These are phyloP conservation scores for Vulpes ferrilata DNA, from an alignment of 2,113 vertebrate species.

Conservation along the genomic window DNA sequence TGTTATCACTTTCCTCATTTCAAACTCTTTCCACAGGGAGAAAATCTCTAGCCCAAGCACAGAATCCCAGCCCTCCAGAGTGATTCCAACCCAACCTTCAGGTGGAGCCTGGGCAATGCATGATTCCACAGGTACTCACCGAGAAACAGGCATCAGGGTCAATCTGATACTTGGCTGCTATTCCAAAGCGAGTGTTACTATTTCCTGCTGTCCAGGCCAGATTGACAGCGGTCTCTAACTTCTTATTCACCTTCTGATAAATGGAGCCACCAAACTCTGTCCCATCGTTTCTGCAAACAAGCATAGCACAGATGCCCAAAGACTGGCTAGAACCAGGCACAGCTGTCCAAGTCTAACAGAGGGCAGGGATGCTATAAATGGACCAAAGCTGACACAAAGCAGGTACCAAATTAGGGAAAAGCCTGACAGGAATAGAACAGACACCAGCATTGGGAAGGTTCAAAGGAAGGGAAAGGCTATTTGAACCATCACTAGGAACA, in stretches of 20 bases:
- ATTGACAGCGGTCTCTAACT: constrained; percentile 97
- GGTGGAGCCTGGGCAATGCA: neutral
- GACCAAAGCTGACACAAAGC: neutral
- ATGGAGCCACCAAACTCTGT: constrained; percentile 99
- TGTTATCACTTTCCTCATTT: neutral
- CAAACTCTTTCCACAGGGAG: neutral
- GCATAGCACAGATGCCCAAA: constrained; percentile 1
- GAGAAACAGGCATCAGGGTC: constrained; percentile 97
- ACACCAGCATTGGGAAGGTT: neutral
- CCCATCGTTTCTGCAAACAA: constrained; percentile 94
- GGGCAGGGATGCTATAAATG: neutral
- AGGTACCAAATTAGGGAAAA: neutral
- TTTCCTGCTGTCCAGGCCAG: constrained; percentile 99
- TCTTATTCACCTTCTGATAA: constrained; percentile 98
- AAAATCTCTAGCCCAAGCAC: neutral
- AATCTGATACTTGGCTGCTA: constrained; percentile 98
- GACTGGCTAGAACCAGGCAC: neutral
- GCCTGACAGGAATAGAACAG: neutral
- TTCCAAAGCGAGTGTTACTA: constrained; percentile 98
- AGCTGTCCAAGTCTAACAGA: neutral
- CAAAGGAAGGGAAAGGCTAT: neutral
- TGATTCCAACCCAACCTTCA: neutral
- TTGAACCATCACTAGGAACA: neutral
- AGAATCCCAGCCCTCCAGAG: neutral
- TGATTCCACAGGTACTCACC: constrained; percentile 87